These are phyloP conservation scores for Dendrocopos noguchii DNA, from an alignment of 2,113 vertebrate species.

Conservation along the genomic window DNA sequence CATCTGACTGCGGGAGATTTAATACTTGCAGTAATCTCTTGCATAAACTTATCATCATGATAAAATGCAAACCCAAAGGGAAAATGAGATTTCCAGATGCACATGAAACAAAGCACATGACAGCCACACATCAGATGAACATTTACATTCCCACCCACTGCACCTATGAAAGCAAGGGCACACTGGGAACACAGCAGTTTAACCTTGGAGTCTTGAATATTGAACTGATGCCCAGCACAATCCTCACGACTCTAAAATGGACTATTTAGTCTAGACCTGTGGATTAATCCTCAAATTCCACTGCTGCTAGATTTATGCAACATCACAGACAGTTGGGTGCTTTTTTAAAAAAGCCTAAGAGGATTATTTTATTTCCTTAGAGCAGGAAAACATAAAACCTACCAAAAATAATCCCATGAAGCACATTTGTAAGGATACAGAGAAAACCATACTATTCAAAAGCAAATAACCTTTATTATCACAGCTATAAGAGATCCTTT, in stretches of 20 bases:
- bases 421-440: neutral
- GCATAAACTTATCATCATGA: neutral
- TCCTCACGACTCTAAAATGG: neutral
- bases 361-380: slow-evolving; percentile 25
- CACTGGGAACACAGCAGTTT: neutral
- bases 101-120: neutral
- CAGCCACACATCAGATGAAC: neutral
- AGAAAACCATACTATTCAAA: neutral
- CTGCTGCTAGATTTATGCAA: neutral
- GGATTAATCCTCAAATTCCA: neutral
- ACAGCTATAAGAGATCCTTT: neutral
- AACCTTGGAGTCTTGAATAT: neutral
- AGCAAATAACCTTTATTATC: neutral
- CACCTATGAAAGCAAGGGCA: neutral
- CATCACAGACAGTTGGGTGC: neutral
- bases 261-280: neutral
- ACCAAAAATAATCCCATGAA: neutral
- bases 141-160: neutral
- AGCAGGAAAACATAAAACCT: neutral
- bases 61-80: neutral
- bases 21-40: neutral
- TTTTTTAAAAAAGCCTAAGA: neutral
- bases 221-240: neutral
- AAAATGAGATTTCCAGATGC: neutral
- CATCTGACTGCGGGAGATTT: neutral